Base-by-base conservation (phyloP, 2,888 invertebrate species). In the Leptopterna dolabrata region DNA sequence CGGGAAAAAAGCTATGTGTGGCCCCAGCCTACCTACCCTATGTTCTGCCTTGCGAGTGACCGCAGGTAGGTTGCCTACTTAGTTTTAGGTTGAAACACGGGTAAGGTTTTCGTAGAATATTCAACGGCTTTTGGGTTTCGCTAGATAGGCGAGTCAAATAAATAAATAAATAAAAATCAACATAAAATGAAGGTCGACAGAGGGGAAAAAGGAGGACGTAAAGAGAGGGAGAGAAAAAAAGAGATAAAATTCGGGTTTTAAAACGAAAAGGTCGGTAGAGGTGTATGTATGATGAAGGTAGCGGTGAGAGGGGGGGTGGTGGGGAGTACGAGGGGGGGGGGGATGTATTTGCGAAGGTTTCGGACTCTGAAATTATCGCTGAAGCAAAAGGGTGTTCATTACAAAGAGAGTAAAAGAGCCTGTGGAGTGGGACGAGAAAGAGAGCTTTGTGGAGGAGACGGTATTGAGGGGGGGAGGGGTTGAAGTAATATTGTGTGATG, bases 401-500 rank as follows among this genome's bases (percentile, higher is more conserved):
- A 73, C 73, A 73, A 41, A 41, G 30, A 41, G 41, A 73, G 41
- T 73, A 36, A 73, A 73, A 73, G 63, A 73, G 73, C 16, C 13
- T 7, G 30, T 41, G 63, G 63, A 63, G 63, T 63, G 63, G 63
- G 63, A 63, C 11, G 63, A 63, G 43, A 78, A 43, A 43, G 78
- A 45, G 78, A 78, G 7, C 2, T 36, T 2, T 36, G 2, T 2
- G 36, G 36, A 43, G 19, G 78, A 78, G 78, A 27, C 6, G 27
- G 76, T 6, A 6, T 14, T 4, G 13, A 9, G 47, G 70, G 36
- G 29, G 73, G 70, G 63, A 36, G 29, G 41, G 80, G 83, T 41
- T 70, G 43, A 83, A 83, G 63, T 83, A 83, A 83, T 83, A 83
- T 83, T 83, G 63, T 41, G 63, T 70, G 81, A 81, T 83, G 83